Conservation (phyloP, 2,113 vertebrate species). For the Arenaria interpres region DNA sequence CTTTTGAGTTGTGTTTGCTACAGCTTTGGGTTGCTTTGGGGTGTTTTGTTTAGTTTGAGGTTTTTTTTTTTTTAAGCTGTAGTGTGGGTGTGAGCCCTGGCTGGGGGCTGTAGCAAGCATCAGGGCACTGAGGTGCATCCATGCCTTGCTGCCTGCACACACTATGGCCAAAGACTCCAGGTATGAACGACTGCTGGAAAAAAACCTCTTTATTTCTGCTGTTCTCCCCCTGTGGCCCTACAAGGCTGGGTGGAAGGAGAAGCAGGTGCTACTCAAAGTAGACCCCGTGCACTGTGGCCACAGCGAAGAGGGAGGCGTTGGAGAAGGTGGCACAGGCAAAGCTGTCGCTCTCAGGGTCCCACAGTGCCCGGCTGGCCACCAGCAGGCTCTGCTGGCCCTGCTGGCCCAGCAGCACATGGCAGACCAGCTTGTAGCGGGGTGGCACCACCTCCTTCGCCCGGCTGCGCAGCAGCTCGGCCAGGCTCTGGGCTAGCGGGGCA, state of each 20-base stretch:
- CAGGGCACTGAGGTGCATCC: too few relatives aligned
- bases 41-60: too few relatives aligned
- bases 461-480: constrained; percentile 70
- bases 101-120: background rate
- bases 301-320: constrained; percentile 76
- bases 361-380: constrained; percentile 75
- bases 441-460: constrained; percentile 71
- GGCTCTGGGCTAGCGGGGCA: constrained; percentile 27
- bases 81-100: background rate
- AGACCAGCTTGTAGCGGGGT: constrained; percentile 82
- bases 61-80: background rate
- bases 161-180: background rate
- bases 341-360: constrained; percentile 68
- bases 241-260: background rate
- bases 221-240: background rate
- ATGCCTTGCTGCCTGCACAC: rapidly evolving
- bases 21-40: background rate
- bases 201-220: constrained; percentile 61
- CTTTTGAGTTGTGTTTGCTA: background rate
- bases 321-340: constrained; percentile 72
- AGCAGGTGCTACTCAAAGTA: constrained; percentile 73
- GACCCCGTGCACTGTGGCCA: constrained; percentile 75
- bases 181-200: background rate
- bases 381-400: constrained; percentile 66
- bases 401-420: constrained; percentile 77